Percentiles rank a stretch among this genome's conserved stretches.
Conservation (phyloP, 92 coral and sea anemone genomes). For the Galaxea fascicularis region DNA sequence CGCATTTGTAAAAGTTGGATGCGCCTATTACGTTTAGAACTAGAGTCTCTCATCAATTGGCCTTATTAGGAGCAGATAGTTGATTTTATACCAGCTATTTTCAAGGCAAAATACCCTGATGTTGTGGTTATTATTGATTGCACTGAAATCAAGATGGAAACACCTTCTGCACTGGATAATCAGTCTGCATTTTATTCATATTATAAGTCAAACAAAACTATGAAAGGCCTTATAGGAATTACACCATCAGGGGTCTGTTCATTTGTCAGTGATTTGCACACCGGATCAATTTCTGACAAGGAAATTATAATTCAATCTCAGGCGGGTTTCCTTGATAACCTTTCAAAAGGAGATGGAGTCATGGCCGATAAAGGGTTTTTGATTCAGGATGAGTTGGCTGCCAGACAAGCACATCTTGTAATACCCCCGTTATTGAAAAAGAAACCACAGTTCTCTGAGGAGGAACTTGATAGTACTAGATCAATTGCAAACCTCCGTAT, state of each 20-base stretch:
- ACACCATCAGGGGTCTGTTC: conserved; percentile 70
- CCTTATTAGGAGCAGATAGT: no score
- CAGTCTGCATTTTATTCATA: conserved; percentile 65
- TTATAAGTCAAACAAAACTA: conserved; percentile 66
- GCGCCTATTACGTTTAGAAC: no score
- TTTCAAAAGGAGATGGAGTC: conserved; percentile 58
- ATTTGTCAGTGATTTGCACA: conserved; percentile 67
- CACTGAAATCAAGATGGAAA: conserved; percentile 72
- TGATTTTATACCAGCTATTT: no score
- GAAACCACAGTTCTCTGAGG: conserved; percentile 64
- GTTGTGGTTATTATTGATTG: conserved; percentile 76
- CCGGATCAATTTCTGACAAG: no score
- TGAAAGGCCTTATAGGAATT: no score
- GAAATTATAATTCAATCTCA: conserved; percentile 56
- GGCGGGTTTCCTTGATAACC: conserved; percentile 49
- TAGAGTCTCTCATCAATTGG: no score
- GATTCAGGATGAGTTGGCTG: conserved; percentile 73
- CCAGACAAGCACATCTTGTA: conserved; percentile 63
- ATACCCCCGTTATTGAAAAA: conserved; percentile 58
- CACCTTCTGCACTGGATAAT: conserved; percentile 66
- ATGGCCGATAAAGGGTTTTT: no score
- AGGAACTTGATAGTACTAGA: no score
- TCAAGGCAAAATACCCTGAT: no score
- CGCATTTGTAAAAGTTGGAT: conserved; percentile 61
- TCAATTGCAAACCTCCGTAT: conserved; percentile 52